Evolutionary conservation across 1,140 invertebrate genomes (phyloP), one percentile per base, ranked within the genome.

Genomic region (Nylanderia fulva): DNA sequence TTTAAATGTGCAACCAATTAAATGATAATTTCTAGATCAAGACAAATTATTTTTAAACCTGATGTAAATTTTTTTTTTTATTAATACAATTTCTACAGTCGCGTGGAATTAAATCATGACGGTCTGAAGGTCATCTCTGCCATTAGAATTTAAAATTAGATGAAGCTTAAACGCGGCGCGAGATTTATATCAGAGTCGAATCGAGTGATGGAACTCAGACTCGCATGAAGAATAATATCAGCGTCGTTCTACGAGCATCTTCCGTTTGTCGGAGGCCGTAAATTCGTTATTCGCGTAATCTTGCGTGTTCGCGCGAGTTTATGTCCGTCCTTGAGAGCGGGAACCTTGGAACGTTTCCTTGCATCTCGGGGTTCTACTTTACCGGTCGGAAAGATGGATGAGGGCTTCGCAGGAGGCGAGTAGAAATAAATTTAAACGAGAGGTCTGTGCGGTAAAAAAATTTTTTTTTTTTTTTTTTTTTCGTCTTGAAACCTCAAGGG

Each of bases 391-490:
- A 82, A 82, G 77, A 82, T 72, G 66, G 52, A 82, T 82, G 77
- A 72, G 77, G 21, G 39, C 36, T 58, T 72, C 66, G 66, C 66
- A 52, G 39, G 66, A 71, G 52, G 77, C 27, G 27, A 72, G 61
- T 76, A 83, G 69, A 48, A 72, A 77, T 85, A 80, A 84, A 88
- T 80, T 72, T 48, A 54, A 33, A 71, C 24, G 82, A 60, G 52
- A 11, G 39, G 56, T 18, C n/a, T 29, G n/a, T n/a, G 45, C 54
- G n/a, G 18, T 76, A 75, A 77, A 87, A n/a, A n/a, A n/a, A n/a
- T n/a, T n/a, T n/a, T n/a, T n/a, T n/a, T n/a, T 69, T 54, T 87
- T 85, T 84, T 72, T 13, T 84, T 72, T 13, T 48, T 48, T 84
- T 82, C 33, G 66, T 77, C 71, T 42, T 29, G 48, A 5, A 52